These are phyloP conservation scores for Xanthorhoe designata DNA, from an alignment of 2,888 invertebrate genomes.

Conservation along the genomic window DNA sequence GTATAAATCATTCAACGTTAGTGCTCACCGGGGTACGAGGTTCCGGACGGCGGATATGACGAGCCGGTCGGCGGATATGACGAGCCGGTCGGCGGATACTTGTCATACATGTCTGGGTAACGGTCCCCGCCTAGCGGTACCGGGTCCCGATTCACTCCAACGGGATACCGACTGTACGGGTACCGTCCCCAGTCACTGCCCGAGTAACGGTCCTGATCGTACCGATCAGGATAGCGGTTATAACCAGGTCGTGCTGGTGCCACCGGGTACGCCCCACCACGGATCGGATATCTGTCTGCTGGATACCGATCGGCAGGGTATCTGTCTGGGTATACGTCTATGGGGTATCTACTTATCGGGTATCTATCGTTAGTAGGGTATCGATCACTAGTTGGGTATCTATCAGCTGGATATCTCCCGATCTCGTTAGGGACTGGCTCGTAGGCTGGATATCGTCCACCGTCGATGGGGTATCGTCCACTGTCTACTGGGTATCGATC, in stretches of 20 bases:
- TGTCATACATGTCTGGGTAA: constrained; percentile 81
- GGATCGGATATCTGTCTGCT: constrained; percentile 68
- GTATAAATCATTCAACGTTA: constrained; percentile 37
- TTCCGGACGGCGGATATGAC: constrained; percentile 84
- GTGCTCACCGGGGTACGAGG: constrained; percentile 81
- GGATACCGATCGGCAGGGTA: constrained; percentile 68
- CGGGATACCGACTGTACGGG: constrained; percentile 76
- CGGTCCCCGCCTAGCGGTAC: constrained; percentile 81
- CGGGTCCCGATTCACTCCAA: constrained; percentile 80
- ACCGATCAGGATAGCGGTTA: constrained; percentile 80
- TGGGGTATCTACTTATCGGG: constrained; percentile 67
- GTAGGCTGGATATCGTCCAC: constrained; percentile 48
- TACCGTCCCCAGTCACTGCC: constrained; percentile 77
- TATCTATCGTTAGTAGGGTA: constrained; percentile 67
- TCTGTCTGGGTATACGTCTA: constrained; percentile 70
- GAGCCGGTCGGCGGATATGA: constrained; percentile 84
- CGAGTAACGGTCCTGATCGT: constrained; percentile 76
- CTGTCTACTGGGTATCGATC: constrained; percentile 46
- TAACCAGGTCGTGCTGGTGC: constrained; percentile 60
- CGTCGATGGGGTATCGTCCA: constrained; percentile 50
- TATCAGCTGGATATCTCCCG: constrained; percentile 65
- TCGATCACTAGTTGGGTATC: constrained; percentile 66
- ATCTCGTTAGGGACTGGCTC: constrained; percentile 74
- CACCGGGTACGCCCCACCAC: constrained; percentile 64
- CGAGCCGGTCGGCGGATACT: constrained; percentile 85